phyloP scores from a whole-genome alignment of 2,113 vertebrate genomes.

The Corythornis cristatus region DNA sequence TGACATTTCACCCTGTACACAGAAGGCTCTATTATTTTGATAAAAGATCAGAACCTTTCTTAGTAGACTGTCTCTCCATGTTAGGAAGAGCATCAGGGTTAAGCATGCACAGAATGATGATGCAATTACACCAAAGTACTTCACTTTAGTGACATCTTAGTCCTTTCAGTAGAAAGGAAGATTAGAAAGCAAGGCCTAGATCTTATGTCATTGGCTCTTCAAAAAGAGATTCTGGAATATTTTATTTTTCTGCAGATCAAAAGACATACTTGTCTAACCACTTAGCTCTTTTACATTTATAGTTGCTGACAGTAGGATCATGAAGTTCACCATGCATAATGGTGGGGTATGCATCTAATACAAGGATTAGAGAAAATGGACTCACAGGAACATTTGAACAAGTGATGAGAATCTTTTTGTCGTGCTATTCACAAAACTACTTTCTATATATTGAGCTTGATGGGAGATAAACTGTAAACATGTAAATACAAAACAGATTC shows the following conservation, averaged over 20 bases:
- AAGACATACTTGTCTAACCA: background rate
- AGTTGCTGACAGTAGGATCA: background rate
- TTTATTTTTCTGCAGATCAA: constrained; percentile 10
- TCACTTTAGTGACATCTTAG: background rate
- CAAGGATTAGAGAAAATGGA: background rate
- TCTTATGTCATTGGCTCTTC: background rate
- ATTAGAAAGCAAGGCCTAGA: background rate
- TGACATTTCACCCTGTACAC: background rate
- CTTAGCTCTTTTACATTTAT: background rate
- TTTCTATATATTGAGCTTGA: background rate
- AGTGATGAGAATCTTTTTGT: background rate
- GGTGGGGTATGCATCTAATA: background rate
- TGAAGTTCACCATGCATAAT: background rate
- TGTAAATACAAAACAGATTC: background rate
- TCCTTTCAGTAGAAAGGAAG: background rate
- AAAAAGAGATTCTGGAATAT: background rate
- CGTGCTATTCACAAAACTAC: background rate
- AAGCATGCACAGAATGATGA: background rate
- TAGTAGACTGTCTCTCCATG: constrained; percentile 12
- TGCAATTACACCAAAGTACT: background rate
- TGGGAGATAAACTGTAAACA: background rate
- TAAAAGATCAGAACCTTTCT: constrained; percentile 1
- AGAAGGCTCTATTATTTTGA: background rate
- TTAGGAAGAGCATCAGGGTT: background rate
- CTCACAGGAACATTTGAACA: background rate